Evolutionary conservation across 2,113 vertebrate species (phyloP).

Genomic region (Microtus oregoni): DNA sequence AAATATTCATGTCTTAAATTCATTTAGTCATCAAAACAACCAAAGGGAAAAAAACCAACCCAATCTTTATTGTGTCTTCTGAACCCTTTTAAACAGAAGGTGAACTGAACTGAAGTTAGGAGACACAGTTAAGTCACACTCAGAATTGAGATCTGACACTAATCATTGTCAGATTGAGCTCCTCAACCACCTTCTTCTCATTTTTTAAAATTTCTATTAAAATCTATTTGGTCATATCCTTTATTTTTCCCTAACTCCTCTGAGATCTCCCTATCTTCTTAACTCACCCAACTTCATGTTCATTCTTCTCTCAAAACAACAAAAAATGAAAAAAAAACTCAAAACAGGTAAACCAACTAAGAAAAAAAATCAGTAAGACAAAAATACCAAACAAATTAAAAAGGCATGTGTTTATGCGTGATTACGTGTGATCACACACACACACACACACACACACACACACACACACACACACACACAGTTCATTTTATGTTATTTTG

Average conservation of each 20-base stretch:
- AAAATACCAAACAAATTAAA: neutral
- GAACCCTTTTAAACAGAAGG: neutral
- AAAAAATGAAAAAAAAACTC: neutral
- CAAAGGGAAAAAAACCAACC: neutral
- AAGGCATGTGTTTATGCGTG: rapidly evolving
- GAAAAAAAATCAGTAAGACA: neutral
- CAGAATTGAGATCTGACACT: neutral
- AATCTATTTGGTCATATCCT: too few species aligned
- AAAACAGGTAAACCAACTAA: neutral
- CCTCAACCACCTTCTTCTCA: neutral
- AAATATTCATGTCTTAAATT: neutral
- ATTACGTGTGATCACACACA: too few species aligned
- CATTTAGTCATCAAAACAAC: neutral
- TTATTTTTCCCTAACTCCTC: neutral
- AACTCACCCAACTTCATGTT: neutral
- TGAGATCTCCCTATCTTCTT: neutral
- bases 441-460: neutral
- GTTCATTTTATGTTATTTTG: neutral
- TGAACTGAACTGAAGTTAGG: neutral
- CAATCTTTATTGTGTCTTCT: neutral
- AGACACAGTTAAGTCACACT: neutral
- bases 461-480: neutral
- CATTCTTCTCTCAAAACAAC: neutral
- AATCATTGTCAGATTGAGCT: neutral
- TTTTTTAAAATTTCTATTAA: neutral